Percentiles rank a stretch among this genome's conserved stretches.
Conservation (phyloP, 1,140 invertebrate species). For the Leptopilina boulardi region DNA sequence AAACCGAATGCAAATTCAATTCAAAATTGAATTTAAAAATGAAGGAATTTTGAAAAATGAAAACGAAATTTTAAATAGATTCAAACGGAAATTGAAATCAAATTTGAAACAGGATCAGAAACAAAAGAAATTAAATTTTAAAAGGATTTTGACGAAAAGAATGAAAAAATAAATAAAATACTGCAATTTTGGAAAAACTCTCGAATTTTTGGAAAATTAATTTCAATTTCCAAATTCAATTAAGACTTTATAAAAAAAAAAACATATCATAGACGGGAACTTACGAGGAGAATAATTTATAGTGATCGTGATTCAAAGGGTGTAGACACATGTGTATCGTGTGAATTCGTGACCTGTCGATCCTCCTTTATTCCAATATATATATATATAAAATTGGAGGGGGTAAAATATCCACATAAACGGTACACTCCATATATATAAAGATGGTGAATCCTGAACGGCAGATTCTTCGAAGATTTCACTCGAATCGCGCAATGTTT, state of each 20-base stretch:
- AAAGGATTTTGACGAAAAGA: too few relatives aligned
- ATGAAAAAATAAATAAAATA: background rate
- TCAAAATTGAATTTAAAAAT: too few relatives aligned
- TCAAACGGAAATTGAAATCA: too few relatives aligned
- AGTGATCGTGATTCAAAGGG: background rate
- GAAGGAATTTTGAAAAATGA: too few relatives aligned
- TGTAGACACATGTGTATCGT: constrained; percentile 36
- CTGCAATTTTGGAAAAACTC: too few relatives aligned
- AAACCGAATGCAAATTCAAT: too few relatives aligned
- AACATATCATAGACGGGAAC: background rate
- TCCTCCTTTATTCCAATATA: constrained; percentile 35
- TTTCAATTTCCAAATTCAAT: background rate
- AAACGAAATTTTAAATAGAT: too few relatives aligned
- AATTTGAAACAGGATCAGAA: too few relatives aligned
- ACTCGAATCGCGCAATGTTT: constrained; percentile 37
- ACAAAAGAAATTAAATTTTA: too few relatives aligned
- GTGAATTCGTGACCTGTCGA: constrained; percentile 34
- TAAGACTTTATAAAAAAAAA: background rate
- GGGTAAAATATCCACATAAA: constrained; percentile 43
- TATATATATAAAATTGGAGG: constrained; percentile 41
- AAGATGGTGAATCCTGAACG: constrained; percentile 44
- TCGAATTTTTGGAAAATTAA: background rate
- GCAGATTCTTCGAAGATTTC: constrained; percentile 44
- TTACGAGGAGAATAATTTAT: background rate
- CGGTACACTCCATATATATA: constrained; percentile 54